Conservation (phyloP, 2,888 invertebrate genomes). For the Neoaliturus tenellus region DNA sequence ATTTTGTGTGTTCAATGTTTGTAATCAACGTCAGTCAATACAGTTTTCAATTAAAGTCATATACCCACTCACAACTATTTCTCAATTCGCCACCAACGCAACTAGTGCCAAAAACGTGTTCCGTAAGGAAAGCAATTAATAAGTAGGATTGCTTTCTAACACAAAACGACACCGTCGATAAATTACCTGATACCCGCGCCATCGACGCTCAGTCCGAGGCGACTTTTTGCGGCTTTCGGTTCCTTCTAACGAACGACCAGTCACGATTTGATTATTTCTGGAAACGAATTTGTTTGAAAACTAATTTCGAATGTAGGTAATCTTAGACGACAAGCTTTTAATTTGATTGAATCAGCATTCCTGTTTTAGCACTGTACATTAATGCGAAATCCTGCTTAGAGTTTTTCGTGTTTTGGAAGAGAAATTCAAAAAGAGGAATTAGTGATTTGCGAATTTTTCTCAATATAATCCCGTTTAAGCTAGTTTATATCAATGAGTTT, state of each 20-base stretch:
- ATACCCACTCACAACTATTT: no score
- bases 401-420: no score
- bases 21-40: no score
- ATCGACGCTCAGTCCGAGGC: background rate
- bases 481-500: no score
- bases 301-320: background rate
- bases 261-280: slow-evolving; percentile 33
- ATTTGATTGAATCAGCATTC: background rate
- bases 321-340: background rate
- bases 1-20: no score
- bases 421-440: no score
- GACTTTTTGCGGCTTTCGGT: background rate
- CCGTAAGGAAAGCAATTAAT: background rate
- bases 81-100: no score
- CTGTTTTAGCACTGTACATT: background rate
- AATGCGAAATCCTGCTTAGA: no score
- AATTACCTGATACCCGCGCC: background rate
- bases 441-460: no score
- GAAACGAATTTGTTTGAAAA: slow-evolving; percentile 24
- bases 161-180: background rate
- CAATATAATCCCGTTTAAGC: no score
- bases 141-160: background rate
- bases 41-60: no score
- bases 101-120: background rate
- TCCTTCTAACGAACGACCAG: background rate